These are phyloP conservation scores for Argentina silus DNA, from an alignment of 2,797 vertebrate genomes.

Conservation along the genomic window DNA sequence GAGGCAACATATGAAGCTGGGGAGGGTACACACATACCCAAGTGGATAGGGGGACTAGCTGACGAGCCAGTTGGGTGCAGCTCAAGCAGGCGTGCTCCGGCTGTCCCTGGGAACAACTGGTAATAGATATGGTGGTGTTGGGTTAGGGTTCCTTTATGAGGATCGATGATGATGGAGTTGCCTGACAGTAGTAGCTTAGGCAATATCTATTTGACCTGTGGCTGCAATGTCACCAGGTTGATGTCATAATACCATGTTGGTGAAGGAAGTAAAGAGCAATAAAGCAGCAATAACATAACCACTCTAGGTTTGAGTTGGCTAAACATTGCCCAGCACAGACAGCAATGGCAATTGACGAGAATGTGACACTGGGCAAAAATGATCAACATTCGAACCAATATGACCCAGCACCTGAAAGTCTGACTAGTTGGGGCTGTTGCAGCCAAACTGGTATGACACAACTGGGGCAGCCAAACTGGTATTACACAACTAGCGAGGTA, in stretches of 20 bases:
- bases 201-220: neutral
- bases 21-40: conserved; percentile 1
- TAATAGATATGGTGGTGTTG: neutral
- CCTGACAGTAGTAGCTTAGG: neutral
- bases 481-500: no score
- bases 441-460: no score
- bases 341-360: no score
- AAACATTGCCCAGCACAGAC: no score
- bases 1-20: neutral
- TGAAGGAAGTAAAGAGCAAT: neutral
- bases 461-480: no score
- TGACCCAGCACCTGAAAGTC: no score
- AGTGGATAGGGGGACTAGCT: neutral
- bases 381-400: no score
- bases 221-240: neutral
- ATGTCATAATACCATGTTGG: neutral
- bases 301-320: neutral
- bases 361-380: no score
- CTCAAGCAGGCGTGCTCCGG: conserved; percentile 28
- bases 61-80: conserved; percentile 49
- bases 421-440: no score
- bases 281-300: neutral
- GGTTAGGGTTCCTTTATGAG: neutral
- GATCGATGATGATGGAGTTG: neutral
- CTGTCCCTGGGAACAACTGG: conserved; percentile 18